phyloP scores from a whole-genome alignment of 2,797 vertebrate species.

The Pipistrellus kuhlii region DNA sequence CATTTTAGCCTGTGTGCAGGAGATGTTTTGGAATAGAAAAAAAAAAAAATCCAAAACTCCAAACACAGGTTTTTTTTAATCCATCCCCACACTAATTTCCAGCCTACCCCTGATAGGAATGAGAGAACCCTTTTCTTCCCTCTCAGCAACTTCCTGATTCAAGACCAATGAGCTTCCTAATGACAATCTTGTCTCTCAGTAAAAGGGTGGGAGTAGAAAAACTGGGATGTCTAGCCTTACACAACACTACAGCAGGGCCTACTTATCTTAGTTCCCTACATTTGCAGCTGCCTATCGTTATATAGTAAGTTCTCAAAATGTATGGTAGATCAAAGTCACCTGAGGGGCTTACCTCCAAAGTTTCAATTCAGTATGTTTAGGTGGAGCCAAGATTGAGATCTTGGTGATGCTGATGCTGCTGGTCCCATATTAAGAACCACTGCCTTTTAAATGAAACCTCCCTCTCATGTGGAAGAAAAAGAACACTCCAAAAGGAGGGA shows the following conservation, averaged over 20 bases:
- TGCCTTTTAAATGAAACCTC: neutral
- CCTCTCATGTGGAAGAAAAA: neutral
- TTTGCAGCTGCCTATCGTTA: neutral
- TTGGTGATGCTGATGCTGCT: neutral
- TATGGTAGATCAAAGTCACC: neutral
- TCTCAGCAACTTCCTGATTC: neutral
- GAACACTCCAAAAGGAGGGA: neutral
- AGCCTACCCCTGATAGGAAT: neutral
- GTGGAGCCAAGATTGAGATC: neutral
- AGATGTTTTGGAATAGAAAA: neutral
- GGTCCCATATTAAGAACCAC: neutral
- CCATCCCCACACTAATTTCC: neutral
- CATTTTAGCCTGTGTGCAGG: neutral
- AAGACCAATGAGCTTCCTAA: neutral
- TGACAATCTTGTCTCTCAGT: neutral
- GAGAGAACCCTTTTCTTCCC: neutral
- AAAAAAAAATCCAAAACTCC: neutral
- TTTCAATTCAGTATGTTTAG: neutral
- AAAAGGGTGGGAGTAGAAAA: accelerated
- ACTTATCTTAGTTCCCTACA: neutral
- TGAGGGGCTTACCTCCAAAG: neutral
- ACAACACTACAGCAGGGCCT: neutral
- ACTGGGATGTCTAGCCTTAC: neutral
- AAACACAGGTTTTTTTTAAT: neutral
- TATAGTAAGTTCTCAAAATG: neutral